A percentile compares a stretch with the other conserved stretches of the same genome.
Evolutionary conservation across 1,140 invertebrate genomes (phyloP).

Genomic region (Macrotrachela quadricornifera): DNA sequence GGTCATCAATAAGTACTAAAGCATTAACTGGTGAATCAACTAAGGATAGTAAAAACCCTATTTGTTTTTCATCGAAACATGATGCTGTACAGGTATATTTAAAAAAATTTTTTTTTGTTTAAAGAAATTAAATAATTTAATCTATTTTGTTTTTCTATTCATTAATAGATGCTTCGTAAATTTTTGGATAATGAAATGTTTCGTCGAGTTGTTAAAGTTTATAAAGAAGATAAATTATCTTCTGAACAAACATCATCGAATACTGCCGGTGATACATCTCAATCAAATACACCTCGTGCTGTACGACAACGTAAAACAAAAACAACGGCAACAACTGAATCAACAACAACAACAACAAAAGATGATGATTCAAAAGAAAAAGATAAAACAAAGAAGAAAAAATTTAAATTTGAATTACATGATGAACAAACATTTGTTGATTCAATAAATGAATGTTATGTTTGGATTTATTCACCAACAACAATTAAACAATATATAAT

Average conservation of each 20-base stretch:
- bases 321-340: background rate
- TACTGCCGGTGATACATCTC: background rate
- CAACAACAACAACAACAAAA: background rate
- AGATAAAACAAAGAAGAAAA: slow-evolving; percentile 33
- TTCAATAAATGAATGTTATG: slow-evolving; percentile 53
- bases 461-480: slow-evolving; percentile 97
- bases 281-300: background rate
- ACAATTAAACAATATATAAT: slow-evolving; percentile 86
- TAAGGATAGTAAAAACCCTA: too few relatives aligned
- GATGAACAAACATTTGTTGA: slow-evolving; percentile 78
- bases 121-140: too few relatives aligned
- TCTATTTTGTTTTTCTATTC: too few relatives aligned
- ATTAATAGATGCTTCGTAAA: too few relatives aligned
- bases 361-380: background rate
- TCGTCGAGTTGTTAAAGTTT: slow-evolving; percentile 51
- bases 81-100: too few relatives aligned
- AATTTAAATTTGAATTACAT: slow-evolving; percentile 75
- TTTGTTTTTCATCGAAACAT: too few relatives aligned
- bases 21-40: too few relatives aligned
- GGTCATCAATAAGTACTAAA: slow-evolving; percentile 23
- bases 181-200: slow-evolving; percentile 76
- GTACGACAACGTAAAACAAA: slow-evolving; percentile 1
- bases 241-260: slow-evolving; percentile 9
- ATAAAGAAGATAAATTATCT: slow-evolving; percentile 18
- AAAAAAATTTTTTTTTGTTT: too few relatives aligned